Conservation (phyloP, 2,888 invertebrate genomes). For the Boloria selene region DNA sequence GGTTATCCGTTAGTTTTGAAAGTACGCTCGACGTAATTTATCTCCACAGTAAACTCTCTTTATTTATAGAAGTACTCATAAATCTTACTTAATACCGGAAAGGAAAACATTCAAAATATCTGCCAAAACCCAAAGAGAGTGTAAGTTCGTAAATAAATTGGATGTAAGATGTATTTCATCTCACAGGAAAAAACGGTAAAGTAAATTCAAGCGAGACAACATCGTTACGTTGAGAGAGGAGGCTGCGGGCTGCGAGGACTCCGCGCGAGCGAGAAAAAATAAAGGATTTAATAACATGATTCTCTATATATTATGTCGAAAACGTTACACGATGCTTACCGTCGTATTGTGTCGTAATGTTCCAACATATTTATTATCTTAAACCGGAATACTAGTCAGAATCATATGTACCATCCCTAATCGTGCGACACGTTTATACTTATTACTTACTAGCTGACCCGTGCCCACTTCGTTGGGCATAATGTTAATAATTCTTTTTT, state of each 20-base stretch:
- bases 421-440: no score
- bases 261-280: no score
- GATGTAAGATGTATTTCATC: conserved; percentile 7
- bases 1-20: neutral
- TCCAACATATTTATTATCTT: no score
- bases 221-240: conserved; percentile 1
- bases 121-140: neutral
- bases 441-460: no score
- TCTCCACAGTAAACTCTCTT: conserved; percentile 2
- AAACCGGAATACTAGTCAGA: no score
- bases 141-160: conserved; percentile 11
- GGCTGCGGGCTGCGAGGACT: neutral
- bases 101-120: conserved; percentile 7
- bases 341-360: no score
- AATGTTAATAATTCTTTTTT: no score
- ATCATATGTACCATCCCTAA: no score
- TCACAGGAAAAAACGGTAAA: neutral
- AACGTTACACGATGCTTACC: no score
- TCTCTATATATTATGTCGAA: no score
- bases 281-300: no score
- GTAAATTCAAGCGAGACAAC: conserved; percentile 6
- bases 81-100: conserved; percentile 10
- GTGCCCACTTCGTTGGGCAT: no score
- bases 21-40: neutral
- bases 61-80: conserved; percentile 3